Evolutionary conservation across 2,113 vertebrate species (phyloP).

Genomic region (Aplodontia rufa): DNA sequence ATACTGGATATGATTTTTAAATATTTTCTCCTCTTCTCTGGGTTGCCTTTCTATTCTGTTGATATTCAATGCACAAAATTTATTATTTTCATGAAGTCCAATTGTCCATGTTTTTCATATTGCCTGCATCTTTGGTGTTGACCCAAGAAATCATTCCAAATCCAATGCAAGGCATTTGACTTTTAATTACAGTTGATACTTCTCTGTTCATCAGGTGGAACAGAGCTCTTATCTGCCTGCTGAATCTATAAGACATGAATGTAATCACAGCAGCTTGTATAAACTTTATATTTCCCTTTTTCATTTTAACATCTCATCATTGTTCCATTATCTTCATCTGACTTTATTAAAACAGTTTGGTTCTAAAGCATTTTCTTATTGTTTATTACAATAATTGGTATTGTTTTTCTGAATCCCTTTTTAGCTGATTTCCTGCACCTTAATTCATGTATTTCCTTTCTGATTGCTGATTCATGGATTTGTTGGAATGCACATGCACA

Average conservation of each 20-base stretch:
- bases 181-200: constrained; percentile 41
- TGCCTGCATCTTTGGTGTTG: background rate
- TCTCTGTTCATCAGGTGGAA: constrained; percentile 32
- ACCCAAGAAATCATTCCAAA: background rate
- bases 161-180: constrained; percentile 11
- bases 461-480: constrained; percentile 60
- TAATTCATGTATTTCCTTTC: constrained; percentile 45
- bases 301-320: background rate
- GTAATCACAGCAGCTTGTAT: background rate
- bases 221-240: background rate
- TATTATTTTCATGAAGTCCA: constrained; percentile 16
- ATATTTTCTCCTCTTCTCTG: background rate
- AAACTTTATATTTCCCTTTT: background rate
- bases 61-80: background rate
- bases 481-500: constrained; percentile 55
- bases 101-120: background rate
- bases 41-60: background rate
- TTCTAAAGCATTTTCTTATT: constrained; percentile 24
- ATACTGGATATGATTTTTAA: background rate
- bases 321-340: constrained; percentile 42
- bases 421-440: constrained; percentile 27
- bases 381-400: constrained; percentile 12
- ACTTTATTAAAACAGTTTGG: constrained; percentile 50
- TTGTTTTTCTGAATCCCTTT: background rate
- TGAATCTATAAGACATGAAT: background rate